phyloP scores from a whole-genome alignment of 2,113 vertebrate species.

The Panurus biarmicus region DNA sequence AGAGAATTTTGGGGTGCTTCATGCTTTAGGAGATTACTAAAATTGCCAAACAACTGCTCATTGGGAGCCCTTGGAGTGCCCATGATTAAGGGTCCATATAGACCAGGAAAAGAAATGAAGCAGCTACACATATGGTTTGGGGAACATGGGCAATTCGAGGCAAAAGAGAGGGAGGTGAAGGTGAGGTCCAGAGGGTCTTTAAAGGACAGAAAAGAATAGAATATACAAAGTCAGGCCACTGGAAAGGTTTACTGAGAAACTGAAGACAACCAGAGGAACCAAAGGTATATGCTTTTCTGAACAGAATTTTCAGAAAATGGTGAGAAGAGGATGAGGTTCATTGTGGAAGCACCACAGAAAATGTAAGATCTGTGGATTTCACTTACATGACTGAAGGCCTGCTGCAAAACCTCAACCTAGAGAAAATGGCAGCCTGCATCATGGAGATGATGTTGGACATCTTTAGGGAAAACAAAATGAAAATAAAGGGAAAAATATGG shows the following conservation, averaged over 20 bases:
- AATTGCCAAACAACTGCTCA: background rate
- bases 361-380: background rate
- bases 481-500: background rate
- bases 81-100: background rate
- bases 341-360: background rate
- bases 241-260: background rate
- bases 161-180: background rate
- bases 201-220: background rate
- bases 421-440: background rate
- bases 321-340: background rate
- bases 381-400: background rate
- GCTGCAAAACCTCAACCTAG: background rate
- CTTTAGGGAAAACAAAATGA: background rate
- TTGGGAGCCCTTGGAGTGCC: rapidly evolving
- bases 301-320: background rate
- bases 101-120: background rate
- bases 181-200: background rate
- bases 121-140: background rate
- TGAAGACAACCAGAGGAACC: background rate
- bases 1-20: background rate
- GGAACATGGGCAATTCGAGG: background rate
- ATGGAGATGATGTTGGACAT: background rate
- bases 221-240: background rate
- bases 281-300: background rate
- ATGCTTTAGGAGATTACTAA: background rate